Conservation (phyloP, 1,140 invertebrate genomes). For the Drosophila kohkoa region DNA sequence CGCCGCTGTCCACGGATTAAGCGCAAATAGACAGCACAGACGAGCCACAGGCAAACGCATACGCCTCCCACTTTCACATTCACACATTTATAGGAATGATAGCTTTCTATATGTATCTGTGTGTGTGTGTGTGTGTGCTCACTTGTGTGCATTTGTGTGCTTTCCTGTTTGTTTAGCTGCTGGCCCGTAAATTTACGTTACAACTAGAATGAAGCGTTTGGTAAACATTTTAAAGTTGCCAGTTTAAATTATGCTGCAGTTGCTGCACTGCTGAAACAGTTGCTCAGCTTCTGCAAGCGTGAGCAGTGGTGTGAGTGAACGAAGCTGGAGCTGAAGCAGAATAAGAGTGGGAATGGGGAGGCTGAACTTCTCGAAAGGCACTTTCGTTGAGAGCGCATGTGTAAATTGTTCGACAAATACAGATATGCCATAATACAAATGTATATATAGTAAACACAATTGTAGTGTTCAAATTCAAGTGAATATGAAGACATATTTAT, state of each 20-base stretch:
- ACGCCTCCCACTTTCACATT: conserved; percentile 24
- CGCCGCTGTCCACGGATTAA: conserved; percentile 66
- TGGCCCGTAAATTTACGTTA: conserved; percentile 81
- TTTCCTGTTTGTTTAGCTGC: conserved; percentile 66
- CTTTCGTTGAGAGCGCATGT: conserved; percentile 11
- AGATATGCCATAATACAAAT: conserved; percentile 24
- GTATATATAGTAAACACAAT: conserved; percentile 15
- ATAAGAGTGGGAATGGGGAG: no score
- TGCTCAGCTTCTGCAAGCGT: conserved; percentile 5
- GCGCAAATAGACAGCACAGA: conserved; percentile 71
- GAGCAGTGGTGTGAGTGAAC: neutral
- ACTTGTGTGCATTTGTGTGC: conserved; percentile 20
- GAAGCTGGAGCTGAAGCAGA: no score
- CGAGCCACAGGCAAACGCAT: conserved; percentile 36
- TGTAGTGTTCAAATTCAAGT: conserved; percentile 6
- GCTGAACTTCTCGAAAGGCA: neutral
- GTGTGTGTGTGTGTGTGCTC: conserved; percentile 4
- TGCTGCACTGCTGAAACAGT: conserved; percentile 23
- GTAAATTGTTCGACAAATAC: conserved; percentile 64
- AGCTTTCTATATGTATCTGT: conserved; percentile 8
- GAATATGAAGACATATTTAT: no score
- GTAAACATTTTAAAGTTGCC: conserved; percentile 82
- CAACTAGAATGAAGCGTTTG: conserved; percentile 77
- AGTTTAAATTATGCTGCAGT: conserved; percentile 73
- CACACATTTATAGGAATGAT: conserved; percentile 5